Evolutionary conservation across 2,113 vertebrate species (phyloP).

Genomic region (Erythrolamprus reginae): DNA sequence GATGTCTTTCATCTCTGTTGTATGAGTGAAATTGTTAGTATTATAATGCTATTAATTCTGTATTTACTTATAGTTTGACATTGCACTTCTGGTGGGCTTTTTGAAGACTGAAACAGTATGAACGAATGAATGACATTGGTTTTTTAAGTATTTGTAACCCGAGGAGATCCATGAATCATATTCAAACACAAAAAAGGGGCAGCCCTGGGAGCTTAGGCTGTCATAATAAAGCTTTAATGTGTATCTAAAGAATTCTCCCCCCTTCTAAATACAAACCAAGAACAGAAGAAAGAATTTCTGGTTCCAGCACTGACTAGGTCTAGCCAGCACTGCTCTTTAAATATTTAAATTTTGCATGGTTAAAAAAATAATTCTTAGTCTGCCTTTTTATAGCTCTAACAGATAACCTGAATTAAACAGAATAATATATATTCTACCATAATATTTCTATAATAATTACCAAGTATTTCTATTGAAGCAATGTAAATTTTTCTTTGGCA

Average conservation of each 20-base stretch:
- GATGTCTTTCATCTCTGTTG: not conserved
- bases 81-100: not conserved
- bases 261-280: not conserved
- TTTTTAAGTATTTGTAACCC: not conserved
- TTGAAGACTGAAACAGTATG: not conserved
- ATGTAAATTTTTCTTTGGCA: not conserved
- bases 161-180: not conserved
- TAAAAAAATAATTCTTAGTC: not conserved
- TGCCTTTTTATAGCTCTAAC: not conserved
- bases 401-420: not conserved
- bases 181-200: not conserved
- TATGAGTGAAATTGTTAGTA: not conserved
- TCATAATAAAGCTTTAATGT: not conserved
- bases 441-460: not conserved
- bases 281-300: not conserved
- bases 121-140: not conserved
- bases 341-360: not conserved
- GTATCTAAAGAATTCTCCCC: not conserved
- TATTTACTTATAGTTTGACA: not conserved
- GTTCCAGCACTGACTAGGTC: not conserved
- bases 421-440: not conserved
- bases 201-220: not conserved
- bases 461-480: not conserved
- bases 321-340: not conserved
- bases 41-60: not conserved